Conservation (phyloP, 2,113 vertebrate genomes). For the Hemiprocne comata region DNA sequence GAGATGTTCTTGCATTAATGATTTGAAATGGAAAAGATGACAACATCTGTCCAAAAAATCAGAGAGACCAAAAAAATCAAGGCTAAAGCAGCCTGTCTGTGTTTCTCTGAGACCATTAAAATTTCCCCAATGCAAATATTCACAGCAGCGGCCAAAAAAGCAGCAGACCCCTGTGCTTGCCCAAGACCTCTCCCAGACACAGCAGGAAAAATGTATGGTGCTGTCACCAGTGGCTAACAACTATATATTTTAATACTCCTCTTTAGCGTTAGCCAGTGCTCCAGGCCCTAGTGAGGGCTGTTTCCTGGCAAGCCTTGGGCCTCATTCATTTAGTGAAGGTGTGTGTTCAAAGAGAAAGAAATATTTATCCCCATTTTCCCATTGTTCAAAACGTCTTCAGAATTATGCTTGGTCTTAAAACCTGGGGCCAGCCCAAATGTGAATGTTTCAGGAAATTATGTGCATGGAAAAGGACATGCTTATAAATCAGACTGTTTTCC, state of each 20-base stretch:
- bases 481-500: conserved; percentile 53
- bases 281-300: not conserved
- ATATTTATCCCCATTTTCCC: conserved; percentile 3
- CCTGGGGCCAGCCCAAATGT: conserved; percentile 8
- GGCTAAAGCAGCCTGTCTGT: not conserved
- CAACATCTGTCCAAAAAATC: not conserved
- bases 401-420: conserved; percentile 33
- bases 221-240: not conserved
- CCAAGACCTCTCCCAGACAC: conserved; percentile 13
- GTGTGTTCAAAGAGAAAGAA: not conserved
- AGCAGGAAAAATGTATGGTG: conserved; percentile 10
- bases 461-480: conserved; percentile 39
- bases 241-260: conserved; percentile 7
- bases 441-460: conserved; percentile 63
- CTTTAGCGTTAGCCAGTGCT: not conserved
- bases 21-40: conserved; percentile 45
- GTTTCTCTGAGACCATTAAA: not conserved
- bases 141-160: not conserved
- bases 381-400: conserved; percentile 16
- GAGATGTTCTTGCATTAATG: not conserved
- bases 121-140: conserved; percentile 4
- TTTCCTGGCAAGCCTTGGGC: not conserved
- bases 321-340: not conserved
- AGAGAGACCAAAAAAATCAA: not conserved
- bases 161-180: not conserved